phyloP scores from a whole-genome alignment of 2,888 invertebrate genomes.

The Panzeria rudis region DNA sequence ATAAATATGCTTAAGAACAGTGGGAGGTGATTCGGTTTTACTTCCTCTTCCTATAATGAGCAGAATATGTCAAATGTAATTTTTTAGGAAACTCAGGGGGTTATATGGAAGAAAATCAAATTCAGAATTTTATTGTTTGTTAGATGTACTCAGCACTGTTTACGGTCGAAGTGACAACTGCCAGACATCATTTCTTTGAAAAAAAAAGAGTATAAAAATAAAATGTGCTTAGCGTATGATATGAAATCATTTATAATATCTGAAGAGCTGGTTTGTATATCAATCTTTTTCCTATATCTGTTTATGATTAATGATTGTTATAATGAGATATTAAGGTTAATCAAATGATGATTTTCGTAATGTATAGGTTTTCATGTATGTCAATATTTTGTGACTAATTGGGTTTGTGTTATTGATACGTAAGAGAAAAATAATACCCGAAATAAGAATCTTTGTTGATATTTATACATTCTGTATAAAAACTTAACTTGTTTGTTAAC shows the following conservation, averaged over 20 bases:
- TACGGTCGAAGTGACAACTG: conserved; percentile 64
- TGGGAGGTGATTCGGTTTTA: conserved; percentile 45
- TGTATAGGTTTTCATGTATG: neutral
- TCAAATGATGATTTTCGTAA: conserved; percentile 28
- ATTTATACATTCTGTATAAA: too few species aligned
- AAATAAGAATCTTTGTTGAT: too few species aligned
- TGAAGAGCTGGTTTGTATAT: conserved; percentile 44
- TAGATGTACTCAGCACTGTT: conserved; percentile 8
- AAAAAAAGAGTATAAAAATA: neutral
- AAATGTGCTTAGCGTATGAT: conserved; percentile 9
- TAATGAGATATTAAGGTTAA: conserved; percentile 38
- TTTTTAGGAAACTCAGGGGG: conserved; percentile 18
- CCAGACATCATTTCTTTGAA: conserved; percentile 45
- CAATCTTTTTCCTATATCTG: conserved; percentile 13
- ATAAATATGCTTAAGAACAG: conserved; percentile 24
- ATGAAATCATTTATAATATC: conserved; percentile 39
- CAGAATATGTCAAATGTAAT: conserved; percentile 74
- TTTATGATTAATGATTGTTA: conserved; percentile 54
- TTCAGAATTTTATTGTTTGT: conserved; percentile 25
- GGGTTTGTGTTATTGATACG: conserved; percentile 26
- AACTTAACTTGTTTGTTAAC: too few species aligned
- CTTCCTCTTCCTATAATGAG: conserved; percentile 67
- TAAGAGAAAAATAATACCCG: neutral
- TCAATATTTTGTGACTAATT: conserved; percentile 42
- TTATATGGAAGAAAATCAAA: conserved; percentile 12